Evolutionary conservation across 1,140 invertebrate species (phyloP).

Genomic region (Nasonia longicornis): DNA sequence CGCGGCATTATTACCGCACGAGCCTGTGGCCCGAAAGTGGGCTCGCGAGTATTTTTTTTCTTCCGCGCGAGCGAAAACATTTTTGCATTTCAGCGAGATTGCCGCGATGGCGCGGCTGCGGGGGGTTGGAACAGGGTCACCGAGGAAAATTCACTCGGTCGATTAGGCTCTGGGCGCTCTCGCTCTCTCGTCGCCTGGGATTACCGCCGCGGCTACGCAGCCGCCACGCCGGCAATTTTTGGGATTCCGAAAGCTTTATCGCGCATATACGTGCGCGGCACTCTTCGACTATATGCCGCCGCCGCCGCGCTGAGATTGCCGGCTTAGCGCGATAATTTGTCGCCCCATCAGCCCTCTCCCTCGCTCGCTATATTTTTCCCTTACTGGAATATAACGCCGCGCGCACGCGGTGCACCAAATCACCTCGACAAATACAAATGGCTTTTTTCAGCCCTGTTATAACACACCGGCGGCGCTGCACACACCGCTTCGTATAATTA

Average conservation of each 20-base stretch:
- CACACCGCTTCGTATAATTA: not conserved
- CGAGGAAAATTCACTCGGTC: slow-evolving; percentile 43
- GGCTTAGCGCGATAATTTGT: slow-evolving; percentile 35
- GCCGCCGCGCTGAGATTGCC: slow-evolving; percentile 22
- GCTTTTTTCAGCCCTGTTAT: not conserved
- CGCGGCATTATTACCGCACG: not conserved
- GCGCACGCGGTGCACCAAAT: not conserved
- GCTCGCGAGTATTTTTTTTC: not conserved
- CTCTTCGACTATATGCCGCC: slow-evolving; percentile 23
- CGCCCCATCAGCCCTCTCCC: not conserved
- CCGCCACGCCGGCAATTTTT: slow-evolving; percentile 40
- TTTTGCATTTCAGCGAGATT: slow-evolving; percentile 40
- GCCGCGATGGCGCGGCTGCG: not conserved
- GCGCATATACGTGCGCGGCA: slow-evolving; percentile 33
- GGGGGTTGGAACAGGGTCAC: slow-evolving; percentile 21
- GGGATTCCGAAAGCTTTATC: slow-evolving; percentile 43
- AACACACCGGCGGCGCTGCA: not conserved
- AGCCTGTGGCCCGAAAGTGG: not conserved
- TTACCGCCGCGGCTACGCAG: slow-evolving; percentile 23
- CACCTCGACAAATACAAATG: not conserved
- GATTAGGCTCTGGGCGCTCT: slow-evolving; percentile 39
- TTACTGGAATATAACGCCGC: not conserved
- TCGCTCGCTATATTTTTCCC: not conserved
- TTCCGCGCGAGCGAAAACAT: slow-evolving; percentile 33
- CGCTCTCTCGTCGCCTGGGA: slow-evolving; percentile 21